These are phyloP conservation scores for Ceratina calcarata DNA, from an alignment of 1,140 invertebrate genomes.

Conservation along the genomic window DNA sequence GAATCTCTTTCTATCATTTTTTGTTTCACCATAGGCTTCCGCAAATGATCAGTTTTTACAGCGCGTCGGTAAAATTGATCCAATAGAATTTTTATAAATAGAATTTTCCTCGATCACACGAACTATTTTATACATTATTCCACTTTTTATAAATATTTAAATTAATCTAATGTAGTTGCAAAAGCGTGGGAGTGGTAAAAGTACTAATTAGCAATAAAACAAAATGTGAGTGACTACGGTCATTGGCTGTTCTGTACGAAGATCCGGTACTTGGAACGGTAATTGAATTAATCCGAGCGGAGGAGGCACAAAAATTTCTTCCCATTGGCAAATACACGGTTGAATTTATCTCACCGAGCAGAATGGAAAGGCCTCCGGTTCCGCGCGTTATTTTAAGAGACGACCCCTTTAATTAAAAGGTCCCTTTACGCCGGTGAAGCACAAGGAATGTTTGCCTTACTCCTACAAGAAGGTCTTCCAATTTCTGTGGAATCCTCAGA, in stretches of 20 bases:
- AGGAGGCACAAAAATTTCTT: neutral
- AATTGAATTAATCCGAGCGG: constrained; percentile 32
- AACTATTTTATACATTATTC: no score
- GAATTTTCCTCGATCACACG: neutral
- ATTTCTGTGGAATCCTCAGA: constrained; percentile 22
- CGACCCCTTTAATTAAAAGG: constrained; percentile 41
- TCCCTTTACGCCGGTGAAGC: constrained; percentile 12
- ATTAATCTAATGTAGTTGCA: no score
- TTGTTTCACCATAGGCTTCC: neutral
- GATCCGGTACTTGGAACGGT: neutral
- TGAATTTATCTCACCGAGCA: constrained; percentile 25
- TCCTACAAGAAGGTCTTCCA: constrained; percentile 27
- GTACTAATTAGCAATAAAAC: neutral
- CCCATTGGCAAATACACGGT: constrained; percentile 21
- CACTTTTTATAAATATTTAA: no score
- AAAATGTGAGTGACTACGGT: no score
- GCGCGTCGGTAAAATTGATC: neutral
- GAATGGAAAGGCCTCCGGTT: constrained; percentile 1
- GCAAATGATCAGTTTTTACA: neutral
- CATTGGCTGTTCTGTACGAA: no score
- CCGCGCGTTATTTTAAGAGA: constrained; percentile 29
- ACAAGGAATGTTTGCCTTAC: constrained; percentile 26
- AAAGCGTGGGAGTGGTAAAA: no score
- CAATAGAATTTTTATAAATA: neutral
- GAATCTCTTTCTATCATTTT: neutral